Evolutionary conservation across 2,888 invertebrate genomes (phyloP).

Genomic region (Bembecia ichneumoniformis): DNA sequence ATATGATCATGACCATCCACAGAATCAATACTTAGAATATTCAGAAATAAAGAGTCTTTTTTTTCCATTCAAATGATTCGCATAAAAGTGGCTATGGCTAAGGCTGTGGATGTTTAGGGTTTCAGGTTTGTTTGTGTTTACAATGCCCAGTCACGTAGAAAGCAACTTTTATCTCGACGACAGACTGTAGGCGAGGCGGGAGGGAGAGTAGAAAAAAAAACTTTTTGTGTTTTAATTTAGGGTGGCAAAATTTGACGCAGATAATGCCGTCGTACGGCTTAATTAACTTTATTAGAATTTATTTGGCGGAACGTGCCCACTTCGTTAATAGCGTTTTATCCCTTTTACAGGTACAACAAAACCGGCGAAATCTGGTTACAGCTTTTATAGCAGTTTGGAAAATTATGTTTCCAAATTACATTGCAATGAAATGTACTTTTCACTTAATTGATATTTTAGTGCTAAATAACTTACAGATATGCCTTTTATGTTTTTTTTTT

Average conservation of each 20-base stretch:
- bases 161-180: constrained; percentile 37
- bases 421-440: not conserved
- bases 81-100: no score
- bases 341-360: constrained; percentile 19
- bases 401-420: not conserved
- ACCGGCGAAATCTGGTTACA: constrained; percentile 23
- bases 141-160: constrained; percentile 42
- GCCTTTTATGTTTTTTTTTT: no score
- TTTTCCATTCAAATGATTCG: no score
- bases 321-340: constrained; percentile 31
- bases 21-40: no score
- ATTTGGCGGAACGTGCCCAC: constrained; percentile 49
- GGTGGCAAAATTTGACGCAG: constrained; percentile 50
- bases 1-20: no score
- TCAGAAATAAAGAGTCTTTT: no score
- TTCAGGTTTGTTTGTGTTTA: constrained; percentile 5
- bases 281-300: constrained; percentile 70
- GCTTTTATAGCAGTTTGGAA: constrained; percentile 11
- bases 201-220: constrained; percentile 13
- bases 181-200: constrained; percentile 22
- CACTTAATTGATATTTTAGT: no score
- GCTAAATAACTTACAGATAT: no score
- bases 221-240: constrained; percentile 48
- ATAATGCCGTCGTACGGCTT: constrained; percentile 57
- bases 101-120: no score